Conservation (phyloP, 2,888 invertebrate genomes). For the Drosophila monieri region DNA sequence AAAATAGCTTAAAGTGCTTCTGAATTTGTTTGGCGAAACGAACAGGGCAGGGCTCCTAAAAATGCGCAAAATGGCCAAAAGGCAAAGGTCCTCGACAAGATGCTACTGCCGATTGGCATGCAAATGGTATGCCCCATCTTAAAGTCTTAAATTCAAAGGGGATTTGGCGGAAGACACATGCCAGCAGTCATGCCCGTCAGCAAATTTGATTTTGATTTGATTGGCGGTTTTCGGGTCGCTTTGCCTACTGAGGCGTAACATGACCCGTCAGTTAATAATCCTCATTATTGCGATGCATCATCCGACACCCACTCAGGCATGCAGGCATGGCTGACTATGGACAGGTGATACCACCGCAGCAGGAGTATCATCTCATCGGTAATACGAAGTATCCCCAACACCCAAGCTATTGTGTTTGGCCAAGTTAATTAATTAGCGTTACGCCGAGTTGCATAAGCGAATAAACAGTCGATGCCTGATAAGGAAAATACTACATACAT, state of each 20-base stretch:
- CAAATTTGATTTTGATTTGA: slow-evolving; percentile 24
- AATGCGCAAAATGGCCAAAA: slow-evolving; percentile 2
- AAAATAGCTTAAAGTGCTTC: slow-evolving; percentile 47
- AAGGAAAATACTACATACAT: slow-evolving; percentile 7
- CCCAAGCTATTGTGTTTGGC: slow-evolving; percentile 8
- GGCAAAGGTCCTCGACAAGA: slow-evolving; percentile 21
- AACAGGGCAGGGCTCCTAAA: slow-evolving; percentile 3
- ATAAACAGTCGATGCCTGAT: slow-evolving; percentile 15
- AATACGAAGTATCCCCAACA: background rate
- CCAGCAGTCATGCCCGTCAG: background rate
- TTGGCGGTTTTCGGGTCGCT: slow-evolving; percentile 39
- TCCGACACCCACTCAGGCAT: slow-evolving; percentile 3
- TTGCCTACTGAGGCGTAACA: slow-evolving; percentile 42
- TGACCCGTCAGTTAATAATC: slow-evolving; percentile 56
- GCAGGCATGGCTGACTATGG: background rate
- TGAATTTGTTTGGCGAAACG: slow-evolving; percentile 45
- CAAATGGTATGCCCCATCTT: slow-evolving; percentile 30
- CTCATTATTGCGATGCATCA: slow-evolving; percentile 48
- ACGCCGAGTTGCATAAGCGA: slow-evolving; percentile 14
- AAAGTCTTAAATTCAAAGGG: slow-evolving; percentile 17
- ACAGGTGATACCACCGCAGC: slow-evolving; percentile 17
- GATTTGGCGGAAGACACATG: background rate
- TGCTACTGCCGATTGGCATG: slow-evolving; percentile 34
- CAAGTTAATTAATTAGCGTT: slow-evolving; percentile 39
- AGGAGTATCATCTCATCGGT: background rate